A percentile compares a stretch with the other conserved stretches of the same genome.
phyloP scores from a whole-genome alignment of 2,113 vertebrate species.

The Amblyopsis rosae region DNA sequence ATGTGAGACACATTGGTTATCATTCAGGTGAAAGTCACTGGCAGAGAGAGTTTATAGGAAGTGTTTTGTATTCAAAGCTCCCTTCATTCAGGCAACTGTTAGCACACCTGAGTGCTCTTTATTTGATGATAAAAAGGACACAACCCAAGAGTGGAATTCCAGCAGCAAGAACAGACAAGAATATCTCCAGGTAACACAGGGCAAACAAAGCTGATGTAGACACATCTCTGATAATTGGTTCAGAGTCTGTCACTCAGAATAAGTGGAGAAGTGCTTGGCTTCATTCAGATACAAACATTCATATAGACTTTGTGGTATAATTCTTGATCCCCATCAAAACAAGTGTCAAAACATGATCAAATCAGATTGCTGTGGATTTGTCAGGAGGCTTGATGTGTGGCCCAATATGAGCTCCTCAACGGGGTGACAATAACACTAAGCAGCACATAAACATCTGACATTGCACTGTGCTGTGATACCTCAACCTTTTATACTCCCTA shows the following conservation, averaged over 20 bases:
- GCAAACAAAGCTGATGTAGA: conserved; percentile 56
- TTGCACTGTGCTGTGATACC: conserved; percentile 59
- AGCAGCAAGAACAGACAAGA: conserved; percentile 76
- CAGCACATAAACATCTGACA: conserved; percentile 72
- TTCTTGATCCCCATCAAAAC: conserved; percentile 6
- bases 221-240: conserved; percentile 47
- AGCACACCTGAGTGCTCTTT: conserved; percentile 82
- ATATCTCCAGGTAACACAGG: conserved; percentile 66
- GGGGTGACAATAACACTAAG: conserved; percentile 60
- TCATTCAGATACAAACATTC: conserved; percentile 15
- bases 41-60: conserved; percentile 33
- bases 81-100: conserved; percentile 62
- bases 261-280: conserved; percentile 33
- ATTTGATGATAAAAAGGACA: conserved; percentile 80
- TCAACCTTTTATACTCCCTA: conserved; percentile 57
- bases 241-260: conserved; percentile 26
- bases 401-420: conserved; percentile 64
- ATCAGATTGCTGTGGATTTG: conserved; percentile 30
- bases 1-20: conserved; percentile 27
- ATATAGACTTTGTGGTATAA: too few relatives aligned
- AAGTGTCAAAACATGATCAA: conserved; percentile 52
- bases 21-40: conserved; percentile 31
- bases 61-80: conserved; percentile 61
- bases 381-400: conserved; percentile 64
- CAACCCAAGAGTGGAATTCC: conserved; percentile 78